phyloP scores from a whole-genome alignment of 2,113 vertebrate species.

The Corvus cornix region DNA sequence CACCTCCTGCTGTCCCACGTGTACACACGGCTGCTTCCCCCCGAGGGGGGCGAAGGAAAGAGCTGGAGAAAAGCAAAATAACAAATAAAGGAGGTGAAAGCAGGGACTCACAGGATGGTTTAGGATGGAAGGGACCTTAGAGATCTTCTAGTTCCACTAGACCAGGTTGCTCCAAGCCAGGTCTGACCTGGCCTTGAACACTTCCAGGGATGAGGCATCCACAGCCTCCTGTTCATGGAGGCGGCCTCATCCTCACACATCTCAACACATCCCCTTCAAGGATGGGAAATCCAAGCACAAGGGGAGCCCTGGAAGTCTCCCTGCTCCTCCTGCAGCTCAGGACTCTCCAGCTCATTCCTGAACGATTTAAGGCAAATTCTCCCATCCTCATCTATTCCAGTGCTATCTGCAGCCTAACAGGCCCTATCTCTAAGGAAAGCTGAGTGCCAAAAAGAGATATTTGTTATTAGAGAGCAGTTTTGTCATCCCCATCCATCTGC shows the following conservation, averaged over 20 bases:
- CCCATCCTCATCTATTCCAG: background rate
- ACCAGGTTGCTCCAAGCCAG: background rate
- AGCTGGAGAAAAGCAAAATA: background rate
- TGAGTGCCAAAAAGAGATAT: background rate
- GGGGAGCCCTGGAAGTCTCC: background rate
- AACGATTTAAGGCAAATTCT: background rate
- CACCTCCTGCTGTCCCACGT: background rate
- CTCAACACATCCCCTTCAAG: background rate
- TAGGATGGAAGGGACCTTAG: background rate
- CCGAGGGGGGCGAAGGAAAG: background rate
- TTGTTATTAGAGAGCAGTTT: background rate
- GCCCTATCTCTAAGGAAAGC: background rate
- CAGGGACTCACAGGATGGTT: background rate
- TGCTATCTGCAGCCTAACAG: background rate
- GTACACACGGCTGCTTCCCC: fast-evolving
- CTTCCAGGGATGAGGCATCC: background rate
- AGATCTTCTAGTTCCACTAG: background rate
- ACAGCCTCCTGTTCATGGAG: background rate
- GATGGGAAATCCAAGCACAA: background rate
- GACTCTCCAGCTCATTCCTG: background rate
- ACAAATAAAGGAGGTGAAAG: background rate
- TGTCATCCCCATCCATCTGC: background rate
- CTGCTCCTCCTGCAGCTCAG: background rate
- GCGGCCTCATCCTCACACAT: background rate
- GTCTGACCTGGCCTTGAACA: background rate